phyloP scores from a whole-genome alignment of 1,140 invertebrate genomes.

The Lordiphosa collinella region DNA sequence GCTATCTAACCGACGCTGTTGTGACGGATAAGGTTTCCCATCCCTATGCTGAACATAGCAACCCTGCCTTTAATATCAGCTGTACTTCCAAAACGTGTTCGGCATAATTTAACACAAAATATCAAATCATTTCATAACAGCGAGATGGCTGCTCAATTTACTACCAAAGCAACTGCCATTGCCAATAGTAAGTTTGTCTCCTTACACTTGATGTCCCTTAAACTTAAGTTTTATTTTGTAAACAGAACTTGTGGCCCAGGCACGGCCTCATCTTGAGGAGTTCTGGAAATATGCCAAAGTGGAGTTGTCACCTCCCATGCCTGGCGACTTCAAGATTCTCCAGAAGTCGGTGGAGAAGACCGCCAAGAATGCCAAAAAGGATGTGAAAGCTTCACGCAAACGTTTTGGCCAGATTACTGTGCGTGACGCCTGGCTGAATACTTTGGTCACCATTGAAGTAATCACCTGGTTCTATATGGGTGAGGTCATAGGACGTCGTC shows the following conservation, averaged over 20 bases:
- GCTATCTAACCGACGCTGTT: too few relatives aligned
- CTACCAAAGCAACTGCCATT: conserved; percentile 37
- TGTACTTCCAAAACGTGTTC: too few relatives aligned
- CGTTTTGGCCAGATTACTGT: conserved; percentile 90
- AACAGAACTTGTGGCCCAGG: conserved; percentile 82
- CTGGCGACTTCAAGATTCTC: conserved; percentile 90
- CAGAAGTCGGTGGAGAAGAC: conserved; percentile 86
- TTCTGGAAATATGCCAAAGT: conserved; percentile 94
- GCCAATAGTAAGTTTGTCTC: conserved; percentile 49
- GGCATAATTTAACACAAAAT: too few relatives aligned
- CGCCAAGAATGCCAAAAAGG: conserved; percentile 84
- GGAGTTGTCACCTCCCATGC: conserved; percentile 93
- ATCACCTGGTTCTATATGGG: conserved; percentile 97
- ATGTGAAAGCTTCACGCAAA: conserved; percentile 81
- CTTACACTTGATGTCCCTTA: too few relatives aligned
- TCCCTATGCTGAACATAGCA: too few relatives aligned
- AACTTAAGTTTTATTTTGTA: not conserved
- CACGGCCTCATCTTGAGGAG: conserved; percentile 86
- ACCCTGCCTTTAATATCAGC: too few relatives aligned
- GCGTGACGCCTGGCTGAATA: conserved; percentile 93
- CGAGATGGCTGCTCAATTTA: conserved; percentile 41
- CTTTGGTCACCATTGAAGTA: conserved; percentile 92
- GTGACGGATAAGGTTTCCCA: too few relatives aligned
- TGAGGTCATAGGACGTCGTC: conserved; percentile 96
- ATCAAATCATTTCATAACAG: not conserved